phyloP scores from a whole-genome alignment of 37 sponge, comb jelly and placozoan species.

The Halisarca cf. caerulea region DNA sequence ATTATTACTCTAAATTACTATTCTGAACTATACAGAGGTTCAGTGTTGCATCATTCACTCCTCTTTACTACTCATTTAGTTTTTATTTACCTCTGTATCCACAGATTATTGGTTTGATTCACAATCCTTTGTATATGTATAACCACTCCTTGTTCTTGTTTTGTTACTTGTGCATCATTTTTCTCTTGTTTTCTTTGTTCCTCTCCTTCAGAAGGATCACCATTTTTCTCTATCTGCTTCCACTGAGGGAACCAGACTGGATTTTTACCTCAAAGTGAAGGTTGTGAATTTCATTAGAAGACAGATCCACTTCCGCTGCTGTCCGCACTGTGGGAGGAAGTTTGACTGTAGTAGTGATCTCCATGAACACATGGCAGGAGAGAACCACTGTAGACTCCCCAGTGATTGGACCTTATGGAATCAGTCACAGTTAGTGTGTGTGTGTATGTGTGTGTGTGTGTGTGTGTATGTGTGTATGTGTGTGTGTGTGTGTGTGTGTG shows the following conservation, averaged over 20 bases:
- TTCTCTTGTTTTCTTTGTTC: neutral
- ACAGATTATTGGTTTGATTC: too few species aligned
- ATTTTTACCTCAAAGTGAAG: constrained; percentile 72
- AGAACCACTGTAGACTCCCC: constrained; percentile 57
- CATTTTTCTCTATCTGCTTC: constrained; percentile 32
- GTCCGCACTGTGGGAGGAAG: neutral
- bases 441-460: too few species aligned
- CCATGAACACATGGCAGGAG: constrained; percentile 50
- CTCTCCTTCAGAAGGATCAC: constrained; percentile 52
- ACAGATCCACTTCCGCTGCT: constrained; percentile 23
- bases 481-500: too few species aligned
- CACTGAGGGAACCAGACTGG: neutral
- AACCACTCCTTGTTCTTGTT: neutral
- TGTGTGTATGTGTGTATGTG: too few species aligned
- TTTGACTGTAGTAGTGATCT: neutral
- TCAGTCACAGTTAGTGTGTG: constrained; percentile 53
- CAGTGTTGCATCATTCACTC: too few species aligned
- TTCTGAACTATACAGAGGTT: too few species aligned
- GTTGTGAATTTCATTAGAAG: constrained; percentile 78
- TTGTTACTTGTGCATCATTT: neutral
- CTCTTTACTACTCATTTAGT: too few species aligned
- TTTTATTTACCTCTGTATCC: too few species aligned
- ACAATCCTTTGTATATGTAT: too few species aligned
- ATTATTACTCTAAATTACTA: too few species aligned
- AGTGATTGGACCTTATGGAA: constrained; percentile 50